Evolutionary conservation across 2,113 vertebrate genomes (phyloP).

Genomic region (Hiodon alosoides): DNA sequence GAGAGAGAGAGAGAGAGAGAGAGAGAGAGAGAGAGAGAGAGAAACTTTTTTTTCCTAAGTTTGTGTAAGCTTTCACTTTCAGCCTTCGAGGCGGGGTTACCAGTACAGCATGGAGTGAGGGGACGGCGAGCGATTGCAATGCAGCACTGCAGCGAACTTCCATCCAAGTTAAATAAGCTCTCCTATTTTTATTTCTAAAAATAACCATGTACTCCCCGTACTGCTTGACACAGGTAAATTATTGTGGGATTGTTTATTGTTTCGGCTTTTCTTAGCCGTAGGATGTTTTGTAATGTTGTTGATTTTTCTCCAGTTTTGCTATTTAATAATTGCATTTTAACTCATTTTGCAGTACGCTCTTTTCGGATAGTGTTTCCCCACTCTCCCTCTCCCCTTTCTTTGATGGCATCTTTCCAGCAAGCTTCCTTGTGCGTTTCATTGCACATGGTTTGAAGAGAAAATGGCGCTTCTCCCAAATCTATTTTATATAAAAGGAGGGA

Average conservation of each 20-base stretch:
- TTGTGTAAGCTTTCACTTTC: slow-evolving; percentile 67
- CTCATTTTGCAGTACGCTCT: slow-evolving; percentile 38
- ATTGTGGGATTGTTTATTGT: slow-evolving; percentile 6
- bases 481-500: slow-evolving; percentile 60
- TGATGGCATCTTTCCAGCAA: slow-evolving; percentile 50
- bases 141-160: slow-evolving; percentile 67
- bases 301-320: slow-evolving; percentile 28
- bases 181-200: slow-evolving; percentile 54
- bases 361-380: slow-evolving; percentile 30
- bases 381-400: slow-evolving; percentile 22
- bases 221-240: slow-evolving; percentile 73
- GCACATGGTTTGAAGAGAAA: slow-evolving; percentile 69
- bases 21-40: slow-evolving; percentile 25
- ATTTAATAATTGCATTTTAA: slow-evolving; percentile 49
- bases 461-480: slow-evolving; percentile 71
- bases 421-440: slow-evolving; percentile 57
- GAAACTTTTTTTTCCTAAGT: slow-evolving; percentile 53
- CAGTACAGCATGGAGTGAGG: slow-evolving; percentile 54
- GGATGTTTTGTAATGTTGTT: slow-evolving; percentile 20
- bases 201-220: slow-evolving; percentile 71
- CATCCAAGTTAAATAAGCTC: slow-evolving; percentile 62
- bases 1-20: slow-evolving; percentile 12
- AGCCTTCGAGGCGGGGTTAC: slow-evolving; percentile 69
- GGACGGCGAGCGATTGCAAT: slow-evolving; percentile 59
- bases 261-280: background rate